Base-by-base conservation (phyloP, 2,888 invertebrate genomes). In the Lycocerus yunnanus region DNA sequence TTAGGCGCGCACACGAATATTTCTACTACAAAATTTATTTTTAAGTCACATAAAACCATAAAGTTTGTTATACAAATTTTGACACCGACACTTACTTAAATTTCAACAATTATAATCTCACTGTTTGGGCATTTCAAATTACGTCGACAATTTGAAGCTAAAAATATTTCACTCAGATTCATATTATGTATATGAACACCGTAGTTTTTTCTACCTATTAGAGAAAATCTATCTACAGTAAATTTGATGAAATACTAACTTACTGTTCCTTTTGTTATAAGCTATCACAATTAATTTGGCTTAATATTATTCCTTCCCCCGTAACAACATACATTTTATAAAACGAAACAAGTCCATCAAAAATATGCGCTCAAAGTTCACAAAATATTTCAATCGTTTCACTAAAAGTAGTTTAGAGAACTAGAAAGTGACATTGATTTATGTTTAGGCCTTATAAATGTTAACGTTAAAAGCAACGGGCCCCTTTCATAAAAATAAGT, bases 251-350 rank as follows among this genome's bases (percentile, higher is more conserved):
- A 73, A 71, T 73, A 78, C 77, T 71, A 78, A 76, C 73, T 77
- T 79, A 80, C 79, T 79, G 79, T 80, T 80, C 80, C 80, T 75
- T 60, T 58, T 69, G 79, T 80, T 76, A 77, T 80, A 76, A 74
- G 73, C 78, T 77, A 78, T 78, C 78, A 79, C 80, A 77, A 78
- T 73, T 74, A 78, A 78, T 79, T 79, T 79, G 79, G 78, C 80
- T 78, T 78, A 77, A 63, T 63, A 63, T 15, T 18, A 18, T 63
- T 63, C 20, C 20, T 63, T 63, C n/a, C 15, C 74, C 76, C 61
- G 72, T 78, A 74, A 20, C 71, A 66, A 75, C 72, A 66, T 73
- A 58, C 71, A 74, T 71, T 68, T 74, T 68, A 68, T 74, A 74
- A 68, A 71, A 71, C 63, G 61, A 21, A 66, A 68, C 63, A n/a